These are phyloP conservation scores for Aporophyla nigra DNA, from an alignment of 2,888 invertebrate genomes.

Conservation along the genomic window DNA sequence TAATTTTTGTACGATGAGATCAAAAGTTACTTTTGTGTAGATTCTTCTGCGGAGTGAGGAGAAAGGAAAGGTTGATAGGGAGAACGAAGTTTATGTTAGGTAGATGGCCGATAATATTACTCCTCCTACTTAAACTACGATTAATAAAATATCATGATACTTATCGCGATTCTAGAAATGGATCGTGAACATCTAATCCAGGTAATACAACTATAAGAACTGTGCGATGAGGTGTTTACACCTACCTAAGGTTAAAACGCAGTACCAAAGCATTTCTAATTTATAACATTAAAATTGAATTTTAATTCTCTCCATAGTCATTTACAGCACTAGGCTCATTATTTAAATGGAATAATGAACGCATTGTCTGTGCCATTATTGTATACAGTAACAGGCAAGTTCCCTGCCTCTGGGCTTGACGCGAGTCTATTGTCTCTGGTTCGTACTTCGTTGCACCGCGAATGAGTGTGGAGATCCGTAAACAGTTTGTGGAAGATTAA, in stretches of 20 bases:
- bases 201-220: neutral
- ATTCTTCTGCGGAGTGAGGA: neutral
- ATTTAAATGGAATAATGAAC: constrained; percentile 74
- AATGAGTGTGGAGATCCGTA: constrained; percentile 65
- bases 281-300: neutral
- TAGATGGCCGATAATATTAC: neutral
- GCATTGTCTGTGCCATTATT: constrained; percentile 68
- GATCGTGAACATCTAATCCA: neutral
- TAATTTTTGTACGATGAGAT: neutral
- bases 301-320: neutral
- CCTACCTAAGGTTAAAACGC: neutral
- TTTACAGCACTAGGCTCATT: constrained; percentile 70
- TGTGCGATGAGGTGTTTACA: neutral
- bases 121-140: neutral
- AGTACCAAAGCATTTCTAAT: neutral
- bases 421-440: constrained; percentile 68
- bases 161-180: neutral
- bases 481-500: constrained; percentile 27
- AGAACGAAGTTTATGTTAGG: too few relatives aligned
- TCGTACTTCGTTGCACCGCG: constrained; percentile 74
- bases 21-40: neutral
- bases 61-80: too few relatives aligned
- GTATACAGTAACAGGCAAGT: constrained; percentile 69
- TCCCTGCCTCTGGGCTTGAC: constrained; percentile 68
- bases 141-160: neutral